Base-by-base conservation (phyloP, 2,113 vertebrate genomes). In the Empidonax alnorum region DNA sequence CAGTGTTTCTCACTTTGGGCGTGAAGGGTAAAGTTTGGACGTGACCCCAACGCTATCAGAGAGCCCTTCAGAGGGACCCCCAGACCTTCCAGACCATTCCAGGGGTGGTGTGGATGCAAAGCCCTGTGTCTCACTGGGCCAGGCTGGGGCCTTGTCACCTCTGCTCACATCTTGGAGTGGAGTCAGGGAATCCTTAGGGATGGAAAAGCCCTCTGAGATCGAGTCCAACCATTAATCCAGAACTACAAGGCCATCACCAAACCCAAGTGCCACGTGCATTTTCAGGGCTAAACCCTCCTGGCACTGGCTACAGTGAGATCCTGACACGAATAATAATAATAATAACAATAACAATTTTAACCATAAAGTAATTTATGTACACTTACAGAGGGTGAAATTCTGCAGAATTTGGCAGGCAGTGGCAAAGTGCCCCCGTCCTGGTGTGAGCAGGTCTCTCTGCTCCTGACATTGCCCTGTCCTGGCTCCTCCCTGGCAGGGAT, bases 91-190 rank as follows among this genome's bases (percentile, higher is more conserved):
- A 23, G 68, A 12, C 7, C 49, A 9, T 23, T 3, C 14, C 12
- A 22, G n/a, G 67, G 35, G 1, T 7, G 14, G 30, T 2, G 33
- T 2, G 20, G 17, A 24, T 9, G 30, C 1, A 3, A 42, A 33
- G 35, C 15, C 49, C 21, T 4, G 0, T 3, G 0, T 49, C 22
- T 33, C 2, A 6, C 7, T 4, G 31, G 20, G 24, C 39, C 4
- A 12, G 37, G 65, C 9, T 58, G 65, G 41, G n/a, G n/a, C 1
- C 3, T 25, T 49, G 12, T 28, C 10, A 10, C 25, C 20, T 9
- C 24, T 3, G 14, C 31, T 53, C 37, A 12, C 6, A 0, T 31
- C 35, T 24, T 46, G 22, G 65, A 17, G 42, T 24, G 10, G 42
- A 17, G 25, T 46, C 65, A n/a, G 14, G 42, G 31, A n/a, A n/a